Percentiles rank a stretch among this genome's conserved stretches.
Evolutionary conservation across 1,140 invertebrate genomes (phyloP).

Genomic region (Coptotermes formosanus): DNA sequence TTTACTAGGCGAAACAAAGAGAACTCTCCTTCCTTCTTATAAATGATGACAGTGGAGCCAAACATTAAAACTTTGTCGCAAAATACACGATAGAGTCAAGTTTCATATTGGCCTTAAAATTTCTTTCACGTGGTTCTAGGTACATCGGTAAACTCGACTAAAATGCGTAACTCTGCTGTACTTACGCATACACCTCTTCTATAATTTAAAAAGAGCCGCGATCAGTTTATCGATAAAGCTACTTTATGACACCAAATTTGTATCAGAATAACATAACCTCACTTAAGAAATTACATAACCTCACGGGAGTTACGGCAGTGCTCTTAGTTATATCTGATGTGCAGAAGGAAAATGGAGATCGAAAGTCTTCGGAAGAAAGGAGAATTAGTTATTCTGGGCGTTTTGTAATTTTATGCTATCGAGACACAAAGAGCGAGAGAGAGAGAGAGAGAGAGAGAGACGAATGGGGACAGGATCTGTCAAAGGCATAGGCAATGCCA

Average conservation of each 20-base stretch:
- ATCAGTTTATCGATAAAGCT: neutral
- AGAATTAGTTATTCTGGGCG: neutral
- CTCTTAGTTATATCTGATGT: neutral
- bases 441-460: too few species aligned
- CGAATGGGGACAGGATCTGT: neutral
- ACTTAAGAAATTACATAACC: neutral
- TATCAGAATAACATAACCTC: neutral
- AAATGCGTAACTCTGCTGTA: too few species aligned
- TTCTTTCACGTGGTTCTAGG: too few species aligned
- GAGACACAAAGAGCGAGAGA: neutral
- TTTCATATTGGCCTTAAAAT: too few species aligned
- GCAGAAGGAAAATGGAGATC: neutral
- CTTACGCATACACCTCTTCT: too few species aligned
- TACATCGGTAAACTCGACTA: too few species aligned
- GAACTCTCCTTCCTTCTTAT: neutral
- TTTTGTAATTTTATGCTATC: neutral
- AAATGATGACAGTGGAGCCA: too few species aligned
- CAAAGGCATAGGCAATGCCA: neutral
- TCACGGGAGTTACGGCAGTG: neutral
- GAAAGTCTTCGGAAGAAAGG: neutral
- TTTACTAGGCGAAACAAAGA: neutral
- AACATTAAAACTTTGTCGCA: too few species aligned
- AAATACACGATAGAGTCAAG: too few species aligned
- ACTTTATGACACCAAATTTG: neutral
- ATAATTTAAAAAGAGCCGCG: too few species aligned